Base-by-base conservation (phyloP, 2,113 vertebrate genomes). In the Sinocyclocheilus anshuiensis region DNA sequence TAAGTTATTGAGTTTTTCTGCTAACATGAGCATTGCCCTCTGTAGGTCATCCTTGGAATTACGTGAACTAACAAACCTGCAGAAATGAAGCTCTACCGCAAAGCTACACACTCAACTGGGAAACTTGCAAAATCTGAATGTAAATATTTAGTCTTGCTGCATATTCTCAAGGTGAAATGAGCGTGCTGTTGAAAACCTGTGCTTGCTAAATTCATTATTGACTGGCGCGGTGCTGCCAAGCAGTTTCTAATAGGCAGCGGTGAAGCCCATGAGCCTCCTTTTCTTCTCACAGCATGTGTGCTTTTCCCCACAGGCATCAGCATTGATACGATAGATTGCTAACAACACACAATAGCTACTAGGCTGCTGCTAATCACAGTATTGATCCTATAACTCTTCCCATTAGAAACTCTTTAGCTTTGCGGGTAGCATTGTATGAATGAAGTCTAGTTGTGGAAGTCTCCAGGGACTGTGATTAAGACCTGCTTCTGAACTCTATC, bases 281-380 rank as follows among this genome's bases (percentile, higher is more conserved):
- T 59, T 75, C 71, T 76, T 59, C 86, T 81, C 57, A 87, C 88
- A 87, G 84, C 81, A 71, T 59, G 33, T 39, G 75, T n/a, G 26
- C 82, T 61, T 29, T 76, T 48, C 91, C 92, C 90, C 48, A 24
- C 6, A 84, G 92, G 91, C 90, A 84, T 92, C 90, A 90, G 87
- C 86, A 90, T 74, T 88, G 89, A 93, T 92, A 84, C 90, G 89
- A 93, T 93, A 90, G 91, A 93, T 95, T 93, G 91, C 91, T 92
- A 92, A 91, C 91, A 92, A 90, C 90, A 91, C 85, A 88, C 93
- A 93, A 93, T 90, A 90, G 93, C 93, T 94, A 94, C 94, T 94
- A 94, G 94, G 92, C 88, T 89, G 94, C 89, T 92, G 91, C 94
- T 95, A 95, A 95, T 95, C 94, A 94, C 92, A 92, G 86, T 94